Percentiles rank a stretch among this genome's conserved stretches.
These are phyloP conservation scores for Antheraea pernyi DNA, from an alignment of 1,140 invertebrate species.

Conservation along the genomic window DNA sequence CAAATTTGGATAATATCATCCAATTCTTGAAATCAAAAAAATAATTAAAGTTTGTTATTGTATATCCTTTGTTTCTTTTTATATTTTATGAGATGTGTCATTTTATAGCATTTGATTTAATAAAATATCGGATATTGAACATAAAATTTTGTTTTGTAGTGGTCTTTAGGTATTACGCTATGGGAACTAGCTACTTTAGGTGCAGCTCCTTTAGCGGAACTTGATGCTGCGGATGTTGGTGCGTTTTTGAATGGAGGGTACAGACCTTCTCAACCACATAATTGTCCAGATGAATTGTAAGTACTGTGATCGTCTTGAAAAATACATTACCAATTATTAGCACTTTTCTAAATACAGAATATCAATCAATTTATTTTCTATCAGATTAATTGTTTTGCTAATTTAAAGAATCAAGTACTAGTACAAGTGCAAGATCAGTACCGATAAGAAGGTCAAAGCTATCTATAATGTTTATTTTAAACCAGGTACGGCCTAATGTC, in stretches of 20 bases:
- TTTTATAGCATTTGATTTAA: no score
- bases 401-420: no score
- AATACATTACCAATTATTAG: no score
- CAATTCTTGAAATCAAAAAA: no score
- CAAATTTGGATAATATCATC: no score
- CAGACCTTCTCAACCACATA: conserved; percentile 92
- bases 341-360: no score
- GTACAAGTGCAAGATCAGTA: neutral
- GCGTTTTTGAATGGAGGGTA: conserved; percentile 93
- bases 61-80: no score
- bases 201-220: conserved; percentile 92
- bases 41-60: no score
- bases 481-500: conserved; percentile 93
- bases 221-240: conserved; percentile 95
- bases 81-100: no score
- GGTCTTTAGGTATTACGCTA: conserved; percentile 95
- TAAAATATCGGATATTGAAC: neutral
- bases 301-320: conserved; percentile 51
- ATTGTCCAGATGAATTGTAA: conserved; percentile 97
- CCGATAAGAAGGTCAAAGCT: neutral
- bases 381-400: no score
- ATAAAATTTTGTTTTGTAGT: conserved; percentile 78
- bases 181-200: conserved; percentile 97
- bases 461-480: neutral
- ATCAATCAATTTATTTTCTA: no score